Percentiles rank a stretch among this genome's conserved stretches.
phyloP scores from a whole-genome alignment of 2,113 vertebrate species.

The Perca schrenkii region DNA sequence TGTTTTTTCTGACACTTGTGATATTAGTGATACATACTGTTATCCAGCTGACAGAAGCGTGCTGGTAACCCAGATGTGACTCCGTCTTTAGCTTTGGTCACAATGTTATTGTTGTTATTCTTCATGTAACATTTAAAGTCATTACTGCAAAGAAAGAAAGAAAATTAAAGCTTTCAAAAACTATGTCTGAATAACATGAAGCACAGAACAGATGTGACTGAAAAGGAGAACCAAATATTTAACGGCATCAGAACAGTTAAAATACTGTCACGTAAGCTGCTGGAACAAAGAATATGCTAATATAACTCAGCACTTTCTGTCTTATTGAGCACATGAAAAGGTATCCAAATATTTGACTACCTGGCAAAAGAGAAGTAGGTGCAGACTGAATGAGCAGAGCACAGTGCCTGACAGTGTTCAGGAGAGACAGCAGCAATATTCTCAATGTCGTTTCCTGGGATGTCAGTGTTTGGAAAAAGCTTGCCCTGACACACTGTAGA shows the following conservation, averaged over 20 bases:
- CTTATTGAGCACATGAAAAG: too few relatives aligned
- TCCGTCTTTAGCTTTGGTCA: neutral
- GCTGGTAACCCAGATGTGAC: conserved; percentile 65
- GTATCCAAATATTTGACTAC: conserved; percentile 1
- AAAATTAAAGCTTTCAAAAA: neutral
- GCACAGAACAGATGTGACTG: neutral
- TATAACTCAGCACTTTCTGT: neutral
- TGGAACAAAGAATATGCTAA: too few relatives aligned
- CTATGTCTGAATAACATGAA: too few relatives aligned
- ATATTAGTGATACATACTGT: conserved; percentile 34
- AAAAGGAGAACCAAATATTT: neutral
- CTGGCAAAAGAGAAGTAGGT: conserved; percentile 69
- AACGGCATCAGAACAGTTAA: neutral
- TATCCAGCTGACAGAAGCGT: conserved; percentile 50
- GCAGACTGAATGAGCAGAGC: conserved; percentile 67
- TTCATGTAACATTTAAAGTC: neutral
- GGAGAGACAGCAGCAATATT: conserved; percentile 30
- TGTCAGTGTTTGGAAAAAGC: conserved; percentile 50
- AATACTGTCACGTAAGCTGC: neutral
- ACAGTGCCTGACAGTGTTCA: conserved; percentile 72
- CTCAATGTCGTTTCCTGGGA: conserved; percentile 2
- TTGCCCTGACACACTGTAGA: conserved; percentile 50
- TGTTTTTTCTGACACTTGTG: neutral
- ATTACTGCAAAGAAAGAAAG: conserved; percentile 5
- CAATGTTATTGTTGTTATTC: neutral